Percentiles rank a stretch among this genome's conserved stretches.
Conservation (phyloP, 2,113 vertebrate genomes). For the Aptenodytes patagonicus region DNA sequence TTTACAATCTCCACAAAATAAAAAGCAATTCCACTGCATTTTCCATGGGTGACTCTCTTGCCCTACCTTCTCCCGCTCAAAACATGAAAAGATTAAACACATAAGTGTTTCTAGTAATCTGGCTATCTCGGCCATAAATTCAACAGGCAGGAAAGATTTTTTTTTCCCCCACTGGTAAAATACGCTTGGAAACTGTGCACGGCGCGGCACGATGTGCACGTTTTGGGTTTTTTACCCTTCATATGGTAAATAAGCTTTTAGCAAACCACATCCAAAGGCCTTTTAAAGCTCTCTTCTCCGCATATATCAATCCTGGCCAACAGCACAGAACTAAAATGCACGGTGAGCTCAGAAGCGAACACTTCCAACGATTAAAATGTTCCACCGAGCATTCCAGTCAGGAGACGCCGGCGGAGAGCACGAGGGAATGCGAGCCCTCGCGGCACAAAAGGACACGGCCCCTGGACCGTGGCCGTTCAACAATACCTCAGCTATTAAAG, state of each 20-base stretch:
- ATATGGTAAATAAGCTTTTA: not conserved
- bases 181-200: not conserved
- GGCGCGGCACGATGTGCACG: fast-evolving
- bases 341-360: not conserved
- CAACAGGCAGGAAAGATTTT: not conserved
- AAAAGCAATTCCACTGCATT: slow-evolving; percentile 20
- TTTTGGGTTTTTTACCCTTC: not conserved
- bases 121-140: slow-evolving; percentile 53
- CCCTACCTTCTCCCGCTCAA: not conserved
- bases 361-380: not conserved
- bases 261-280: not conserved
- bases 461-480: not conserved
- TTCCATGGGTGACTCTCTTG: not conserved
- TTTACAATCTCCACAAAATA: slow-evolving; percentile 46
- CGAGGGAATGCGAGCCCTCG: not conserved
- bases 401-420: not conserved
- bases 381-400: not conserved
- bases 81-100: slow-evolving; percentile 37
- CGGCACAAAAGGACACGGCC: not conserved
- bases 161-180: not conserved
- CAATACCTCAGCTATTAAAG: not conserved
- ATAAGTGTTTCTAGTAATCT: slow-evolving; percentile 44
- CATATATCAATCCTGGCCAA: not conserved
- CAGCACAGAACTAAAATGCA: not conserved
- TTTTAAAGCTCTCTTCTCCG: not conserved